These are phyloP conservation scores for Rhizomys pruinosus DNA, from an alignment of 2,113 vertebrate genomes.

Conservation along the genomic window DNA sequence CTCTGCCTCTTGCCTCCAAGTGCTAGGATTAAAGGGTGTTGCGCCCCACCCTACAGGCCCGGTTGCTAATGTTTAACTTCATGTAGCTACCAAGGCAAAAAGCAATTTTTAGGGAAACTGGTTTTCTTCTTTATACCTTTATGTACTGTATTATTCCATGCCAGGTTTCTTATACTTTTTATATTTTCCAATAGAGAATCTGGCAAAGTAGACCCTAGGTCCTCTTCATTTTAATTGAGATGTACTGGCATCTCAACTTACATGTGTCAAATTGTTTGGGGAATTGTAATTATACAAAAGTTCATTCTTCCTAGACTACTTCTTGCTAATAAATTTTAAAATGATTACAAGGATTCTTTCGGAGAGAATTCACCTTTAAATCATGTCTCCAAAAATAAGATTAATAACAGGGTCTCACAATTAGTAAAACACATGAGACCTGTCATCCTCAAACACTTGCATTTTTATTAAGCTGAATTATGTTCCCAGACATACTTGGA, in stretches of 20 bases:
- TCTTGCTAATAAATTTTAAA: conserved; percentile 46
- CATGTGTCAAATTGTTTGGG: neutral
- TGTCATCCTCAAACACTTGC: conserved; percentile 43
- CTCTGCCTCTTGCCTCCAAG: no score
- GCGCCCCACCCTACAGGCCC: no score
- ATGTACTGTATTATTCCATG: neutral
- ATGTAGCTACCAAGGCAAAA: neutral
- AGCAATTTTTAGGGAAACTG: neutral
- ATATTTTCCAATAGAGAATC: conserved; percentile 39
- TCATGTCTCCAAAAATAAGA: no score
- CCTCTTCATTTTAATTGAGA: conserved; percentile 12
- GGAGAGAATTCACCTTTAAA: conserved; percentile 29
- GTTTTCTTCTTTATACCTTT: neutral
- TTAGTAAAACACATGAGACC: conserved; percentile 37
- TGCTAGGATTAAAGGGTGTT: no score
- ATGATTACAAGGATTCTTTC: conserved; percentile 15
- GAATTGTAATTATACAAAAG: conserved; percentile 33
- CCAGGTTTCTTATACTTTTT: conserved; percentile 3
- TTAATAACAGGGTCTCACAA: no score
- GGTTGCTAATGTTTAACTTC: no score
- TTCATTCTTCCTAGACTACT: conserved; percentile 9
- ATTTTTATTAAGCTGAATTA: conserved; percentile 61
- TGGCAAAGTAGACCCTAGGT: neutral
- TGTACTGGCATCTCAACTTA: conserved; percentile 13
- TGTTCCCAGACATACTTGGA: conserved; percentile 42